These are phyloP conservation scores for Irena cyanogastra DNA, from an alignment of 2,113 vertebrate species.

Conservation along the genomic window DNA sequence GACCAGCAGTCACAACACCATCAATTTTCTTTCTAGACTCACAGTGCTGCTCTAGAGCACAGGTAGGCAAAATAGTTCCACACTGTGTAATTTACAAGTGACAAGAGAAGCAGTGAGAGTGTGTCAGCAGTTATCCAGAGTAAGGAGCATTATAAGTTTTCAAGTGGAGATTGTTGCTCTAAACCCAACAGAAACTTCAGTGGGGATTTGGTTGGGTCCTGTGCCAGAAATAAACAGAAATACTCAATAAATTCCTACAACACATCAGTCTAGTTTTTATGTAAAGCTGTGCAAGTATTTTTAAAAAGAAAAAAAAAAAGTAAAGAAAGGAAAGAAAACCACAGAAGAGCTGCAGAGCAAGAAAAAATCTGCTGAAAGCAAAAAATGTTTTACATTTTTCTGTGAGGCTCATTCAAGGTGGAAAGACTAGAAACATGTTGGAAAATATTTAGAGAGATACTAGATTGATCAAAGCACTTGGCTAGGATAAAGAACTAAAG, in stretches of 20 bases:
- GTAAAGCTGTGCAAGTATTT: neutral
- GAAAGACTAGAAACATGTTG: neutral
- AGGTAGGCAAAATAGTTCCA: neutral
- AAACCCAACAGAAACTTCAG: neutral
- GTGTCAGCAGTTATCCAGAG: neutral
- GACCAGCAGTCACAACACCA: neutral
- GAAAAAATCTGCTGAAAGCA: neutral
- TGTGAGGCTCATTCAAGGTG: slow-evolving; percentile 5
- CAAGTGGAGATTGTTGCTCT: neutral
- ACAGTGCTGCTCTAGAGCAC: neutral
- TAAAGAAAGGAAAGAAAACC: neutral
- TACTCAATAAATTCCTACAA: neutral
- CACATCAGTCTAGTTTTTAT: neutral
- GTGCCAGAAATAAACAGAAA: neutral
- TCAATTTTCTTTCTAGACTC: neutral
- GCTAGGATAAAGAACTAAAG: neutral
- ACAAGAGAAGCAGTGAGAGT: neutral
- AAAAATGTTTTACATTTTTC: slow-evolving; percentile 5
- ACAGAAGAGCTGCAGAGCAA: neutral
- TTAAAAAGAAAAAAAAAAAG: neutral
- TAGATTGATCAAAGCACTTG: neutral
- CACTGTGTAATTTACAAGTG: neutral
- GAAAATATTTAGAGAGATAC: slow-evolving; percentile 6
- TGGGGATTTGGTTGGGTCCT: neutral
- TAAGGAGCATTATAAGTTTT: neutral